These are phyloP conservation scores for Alces alces DNA, from an alignment of 2,113 vertebrate species.

Conservation along the genomic window DNA sequence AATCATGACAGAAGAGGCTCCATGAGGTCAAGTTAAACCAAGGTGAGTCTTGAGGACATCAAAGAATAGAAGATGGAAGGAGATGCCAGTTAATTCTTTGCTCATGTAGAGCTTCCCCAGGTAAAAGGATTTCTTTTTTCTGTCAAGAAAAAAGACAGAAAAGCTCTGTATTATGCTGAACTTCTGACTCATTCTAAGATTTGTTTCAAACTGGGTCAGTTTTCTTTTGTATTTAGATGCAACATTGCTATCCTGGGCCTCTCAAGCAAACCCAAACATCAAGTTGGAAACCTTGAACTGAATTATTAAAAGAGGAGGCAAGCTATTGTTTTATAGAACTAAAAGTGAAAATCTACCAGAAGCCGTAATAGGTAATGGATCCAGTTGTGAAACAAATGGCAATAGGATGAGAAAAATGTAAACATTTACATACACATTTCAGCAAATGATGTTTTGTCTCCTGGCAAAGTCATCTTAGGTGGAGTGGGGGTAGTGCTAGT, in stretches of 20 bases:
- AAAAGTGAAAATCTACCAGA: neutral
- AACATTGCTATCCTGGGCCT: neutral
- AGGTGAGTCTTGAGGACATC: neutral
- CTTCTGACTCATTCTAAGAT: neutral
- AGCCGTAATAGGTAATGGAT: neutral
- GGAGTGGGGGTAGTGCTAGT: neutral
- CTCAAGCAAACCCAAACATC: neutral
- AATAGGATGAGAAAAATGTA: neutral
- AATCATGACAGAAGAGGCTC: neutral
- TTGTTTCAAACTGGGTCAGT: neutral
- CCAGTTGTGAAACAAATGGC: neutral
- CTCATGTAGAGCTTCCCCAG: neutral
- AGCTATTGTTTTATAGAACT: neutral
- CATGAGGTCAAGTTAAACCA: neutral
- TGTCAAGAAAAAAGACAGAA: neutral
- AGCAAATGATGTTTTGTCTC: constrained; percentile 1
- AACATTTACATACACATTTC: neutral
- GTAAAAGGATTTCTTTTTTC: neutral
- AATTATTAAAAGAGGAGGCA: neutral
- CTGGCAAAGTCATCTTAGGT: neutral
- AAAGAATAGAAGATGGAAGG: neutral
- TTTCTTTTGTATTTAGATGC: neutral
- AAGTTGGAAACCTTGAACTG: neutral
- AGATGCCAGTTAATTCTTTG: neutral
- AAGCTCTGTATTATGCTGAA: neutral